These are phyloP conservation scores for Callionymus lyra DNA, from an alignment of 2,113 vertebrate species.

Conservation along the genomic window DNA sequence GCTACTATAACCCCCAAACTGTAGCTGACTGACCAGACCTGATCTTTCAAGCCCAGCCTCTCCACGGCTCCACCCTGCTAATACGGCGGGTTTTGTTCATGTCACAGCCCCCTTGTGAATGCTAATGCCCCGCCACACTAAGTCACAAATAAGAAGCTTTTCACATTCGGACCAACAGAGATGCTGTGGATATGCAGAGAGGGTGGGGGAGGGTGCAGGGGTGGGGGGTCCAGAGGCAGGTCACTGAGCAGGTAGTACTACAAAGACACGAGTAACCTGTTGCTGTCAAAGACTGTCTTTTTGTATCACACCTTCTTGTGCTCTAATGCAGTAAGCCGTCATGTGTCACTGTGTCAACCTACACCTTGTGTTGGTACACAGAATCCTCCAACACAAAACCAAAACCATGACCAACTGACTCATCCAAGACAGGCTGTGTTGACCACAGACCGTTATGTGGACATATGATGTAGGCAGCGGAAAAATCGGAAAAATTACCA, in stretches of 20 bases:
- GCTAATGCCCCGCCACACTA: constrained; percentile 57
- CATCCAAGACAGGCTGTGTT: no score
- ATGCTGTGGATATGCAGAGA: constrained; percentile 7
- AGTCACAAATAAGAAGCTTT: constrained; percentile 70
- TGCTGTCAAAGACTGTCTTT: constrained; percentile 12
- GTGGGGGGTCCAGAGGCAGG: not conserved
- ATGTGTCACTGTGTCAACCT: constrained; percentile 31
- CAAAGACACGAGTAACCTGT: constrained; percentile 7
- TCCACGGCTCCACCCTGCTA: constrained; percentile 39
- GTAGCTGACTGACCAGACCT: constrained; percentile 15
- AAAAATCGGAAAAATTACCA: no score
- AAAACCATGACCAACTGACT: no score
- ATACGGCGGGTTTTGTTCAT: constrained; percentile 17
- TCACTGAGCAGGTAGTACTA: constrained; percentile 5
- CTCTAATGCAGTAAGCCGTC: constrained; percentile 26
- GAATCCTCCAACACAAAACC: no score
- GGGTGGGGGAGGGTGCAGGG: not conserved
- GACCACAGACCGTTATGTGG: no score
- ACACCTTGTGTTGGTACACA: no score
- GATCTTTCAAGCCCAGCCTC: constrained; percentile 19
- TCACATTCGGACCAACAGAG: constrained; percentile 57
- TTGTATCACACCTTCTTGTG: constrained; percentile 14
- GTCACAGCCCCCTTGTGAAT: constrained; percentile 37
- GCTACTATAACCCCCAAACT: constrained; percentile 5
- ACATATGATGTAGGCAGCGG: no score